These are phyloP conservation scores for Plemyria rubiginata DNA, from an alignment of 2,888 invertebrate species.

Conservation along the genomic window DNA sequence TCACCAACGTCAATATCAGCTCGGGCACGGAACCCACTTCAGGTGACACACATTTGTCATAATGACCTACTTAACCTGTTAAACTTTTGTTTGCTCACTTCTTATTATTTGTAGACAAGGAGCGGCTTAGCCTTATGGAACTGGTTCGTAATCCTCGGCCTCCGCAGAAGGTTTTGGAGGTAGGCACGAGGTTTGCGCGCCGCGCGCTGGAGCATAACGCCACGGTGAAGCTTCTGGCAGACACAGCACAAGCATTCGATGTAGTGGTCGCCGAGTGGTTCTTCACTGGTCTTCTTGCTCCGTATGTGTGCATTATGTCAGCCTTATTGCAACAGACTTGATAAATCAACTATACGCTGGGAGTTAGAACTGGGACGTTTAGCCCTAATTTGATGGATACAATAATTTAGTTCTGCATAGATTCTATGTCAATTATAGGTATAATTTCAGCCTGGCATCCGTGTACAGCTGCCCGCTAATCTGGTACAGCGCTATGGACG, in stretches of 20 bases:
- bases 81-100: background rate
- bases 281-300: constrained; percentile 59
- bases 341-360: too few relatives aligned
- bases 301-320: constrained; percentile 50
- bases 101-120: constrained; percentile 29
- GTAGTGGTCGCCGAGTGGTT: constrained; percentile 63
- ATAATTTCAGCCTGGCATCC: constrained; percentile 51
- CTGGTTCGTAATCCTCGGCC: constrained; percentile 43
- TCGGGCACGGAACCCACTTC: constrained; percentile 34
- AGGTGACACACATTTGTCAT: constrained; percentile 3
- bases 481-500: constrained; percentile 60
- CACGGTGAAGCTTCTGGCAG: constrained; percentile 51
- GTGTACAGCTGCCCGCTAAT: constrained; percentile 61
- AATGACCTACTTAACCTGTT: background rate
- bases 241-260: constrained; percentile 50
- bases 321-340: background rate
- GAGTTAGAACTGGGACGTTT: too few relatives aligned
- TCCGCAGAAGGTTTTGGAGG: constrained; percentile 44
- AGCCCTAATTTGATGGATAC: too few relatives aligned
- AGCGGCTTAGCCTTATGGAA: constrained; percentile 36
- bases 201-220: constrained; percentile 53
- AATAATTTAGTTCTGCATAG: background rate
- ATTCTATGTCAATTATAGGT: background rate
- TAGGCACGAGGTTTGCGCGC: constrained; percentile 46
- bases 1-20: constrained; percentile 53